A percentile compares a stretch with the other conserved stretches of the same genome.
Conservation (phyloP, 2,113 vertebrate genomes). For the Oostethus manadensis region DNA sequence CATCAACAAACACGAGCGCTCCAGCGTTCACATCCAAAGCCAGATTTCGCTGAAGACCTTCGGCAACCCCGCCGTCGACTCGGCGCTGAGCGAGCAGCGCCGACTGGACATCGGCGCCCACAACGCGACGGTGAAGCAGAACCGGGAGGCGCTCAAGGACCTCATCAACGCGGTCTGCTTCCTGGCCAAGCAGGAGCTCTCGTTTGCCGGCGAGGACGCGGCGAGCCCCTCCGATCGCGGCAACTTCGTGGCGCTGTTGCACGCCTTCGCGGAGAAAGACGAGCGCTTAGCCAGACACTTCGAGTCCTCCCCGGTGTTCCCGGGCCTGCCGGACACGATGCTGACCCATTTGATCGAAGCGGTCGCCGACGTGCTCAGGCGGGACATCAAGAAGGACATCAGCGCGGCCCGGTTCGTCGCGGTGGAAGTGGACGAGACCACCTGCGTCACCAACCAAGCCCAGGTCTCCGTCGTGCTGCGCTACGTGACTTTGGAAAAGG, state of each 20-base stretch:
- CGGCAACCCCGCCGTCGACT: no score
- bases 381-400: conserved; percentile 14
- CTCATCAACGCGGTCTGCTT: background rate
- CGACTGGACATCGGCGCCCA: background rate
- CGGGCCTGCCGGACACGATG: conserved; percentile 16
- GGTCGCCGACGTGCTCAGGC: background rate
- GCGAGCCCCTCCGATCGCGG: background rate
- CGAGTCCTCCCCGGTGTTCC: conserved; percentile 14
- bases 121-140: background rate
- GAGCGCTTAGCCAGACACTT: conserved; percentile 6
- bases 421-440: conserved; percentile 10
- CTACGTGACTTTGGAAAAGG: background rate
- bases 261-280: conserved; percentile 23
- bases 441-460: conserved; percentile 1
- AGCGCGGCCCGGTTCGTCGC: conserved; percentile 5
- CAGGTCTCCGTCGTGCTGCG: conserved; percentile 14
- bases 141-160: background rate
- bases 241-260: conserved; percentile 2
- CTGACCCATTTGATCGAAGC: conserved; percentile 15
- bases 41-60: background rate
- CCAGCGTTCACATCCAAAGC: background rate
- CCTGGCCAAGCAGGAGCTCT: background rate
- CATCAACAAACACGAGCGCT: background rate
- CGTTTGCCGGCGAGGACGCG: conserved; percentile 1
- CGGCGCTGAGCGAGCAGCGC: background rate